Base-by-base conservation (phyloP, 1,140 invertebrate genomes). In the Calephelis nemesis region DNA sequence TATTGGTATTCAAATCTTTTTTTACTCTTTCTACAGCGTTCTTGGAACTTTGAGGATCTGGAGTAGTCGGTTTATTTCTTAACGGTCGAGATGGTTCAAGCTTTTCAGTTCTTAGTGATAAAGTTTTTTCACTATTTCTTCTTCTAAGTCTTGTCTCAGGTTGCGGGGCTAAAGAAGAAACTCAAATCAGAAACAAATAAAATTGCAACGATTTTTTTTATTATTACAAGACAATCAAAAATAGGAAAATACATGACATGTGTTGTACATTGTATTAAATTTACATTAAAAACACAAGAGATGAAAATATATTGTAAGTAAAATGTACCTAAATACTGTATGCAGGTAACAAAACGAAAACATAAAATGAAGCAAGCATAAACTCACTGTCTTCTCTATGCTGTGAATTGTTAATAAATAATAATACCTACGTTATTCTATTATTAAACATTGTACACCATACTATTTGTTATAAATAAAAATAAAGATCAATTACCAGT, bases 21-120 rank as follows among this genome's bases (percentile, higher is more conserved):
- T 80, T 85, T 30, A 8, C 47, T 63, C 63, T 74, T 42, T 72
- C 76, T 72, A 62, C 10, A 58, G 60, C 50, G 67, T 72, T 78
- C 69, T 70, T 69, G 50, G 66, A 49, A 50, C 48, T 75, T 48
- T 65, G 79, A 11, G 81, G 75, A 30, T 84, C 82, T 1, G 80
- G 78, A 12, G 81, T 79, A 4, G 70, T 47, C 4, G 75, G 72
- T 63, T 82, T 86, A 39, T 62, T 69, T 15, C 85, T 79, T 7
- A 77, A 49, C 5, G 88, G 85, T 52, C 80, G 70, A 60, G 83
- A 74, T 11, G 85, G 83, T 68, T 84, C 80, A 19, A 78, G 71
- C 30, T 78, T 88, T 7, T 81, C 77, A 64, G 72, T 68, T 54
- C 69, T 74, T 52, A 76, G 71, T 4, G 76, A 72, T 10, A 78